These are phyloP conservation scores for Oscheius myriophilus DNA, from an alignment of 2,888 invertebrate species.

Conservation along the genomic window DNA sequence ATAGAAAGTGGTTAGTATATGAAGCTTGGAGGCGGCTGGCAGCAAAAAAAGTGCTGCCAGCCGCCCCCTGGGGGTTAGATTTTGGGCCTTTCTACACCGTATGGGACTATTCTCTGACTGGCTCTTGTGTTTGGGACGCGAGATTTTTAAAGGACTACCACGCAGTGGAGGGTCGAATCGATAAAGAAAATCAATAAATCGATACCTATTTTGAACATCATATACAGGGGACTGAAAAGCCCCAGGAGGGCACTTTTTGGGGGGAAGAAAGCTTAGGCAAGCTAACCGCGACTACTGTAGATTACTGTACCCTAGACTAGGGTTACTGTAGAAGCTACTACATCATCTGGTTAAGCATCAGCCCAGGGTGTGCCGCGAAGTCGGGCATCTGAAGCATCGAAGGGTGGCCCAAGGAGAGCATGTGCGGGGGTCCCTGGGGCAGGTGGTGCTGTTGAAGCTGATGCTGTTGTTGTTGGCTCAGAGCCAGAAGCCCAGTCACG, in stretches of 20 bases:
- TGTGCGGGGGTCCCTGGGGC: background rate
- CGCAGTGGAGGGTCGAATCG: conserved; percentile 4
- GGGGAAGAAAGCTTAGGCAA: no score
- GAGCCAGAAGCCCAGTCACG: conserved; percentile 21
- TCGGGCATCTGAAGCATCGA: conserved; percentile 13
- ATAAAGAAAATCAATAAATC: background rate
- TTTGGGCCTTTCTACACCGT: no score
- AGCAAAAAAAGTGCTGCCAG: no score
- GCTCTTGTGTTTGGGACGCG: background rate
- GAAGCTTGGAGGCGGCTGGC: no score
- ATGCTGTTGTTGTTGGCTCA: conserved; percentile 22
- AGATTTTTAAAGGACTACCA: conserved; percentile 1
- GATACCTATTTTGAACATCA: background rate
- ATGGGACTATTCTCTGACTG: no score
- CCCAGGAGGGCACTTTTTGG: no score
- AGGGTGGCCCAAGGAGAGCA: background rate
- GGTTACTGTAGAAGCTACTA: background rate
- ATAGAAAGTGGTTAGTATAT: no score
- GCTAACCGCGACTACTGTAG: no score
- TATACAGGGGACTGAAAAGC: background rate
- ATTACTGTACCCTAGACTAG: no score
- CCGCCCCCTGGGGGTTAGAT: no score
- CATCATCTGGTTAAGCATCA: conserved; percentile 15
- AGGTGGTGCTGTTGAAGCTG: conserved; percentile 2
- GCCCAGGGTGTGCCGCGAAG: background rate